A percentile compares a stretch with the other conserved stretches of the same genome.
Conservation (phyloP, 2,888 invertebrate species). For the Oscheius sp. region DNA sequence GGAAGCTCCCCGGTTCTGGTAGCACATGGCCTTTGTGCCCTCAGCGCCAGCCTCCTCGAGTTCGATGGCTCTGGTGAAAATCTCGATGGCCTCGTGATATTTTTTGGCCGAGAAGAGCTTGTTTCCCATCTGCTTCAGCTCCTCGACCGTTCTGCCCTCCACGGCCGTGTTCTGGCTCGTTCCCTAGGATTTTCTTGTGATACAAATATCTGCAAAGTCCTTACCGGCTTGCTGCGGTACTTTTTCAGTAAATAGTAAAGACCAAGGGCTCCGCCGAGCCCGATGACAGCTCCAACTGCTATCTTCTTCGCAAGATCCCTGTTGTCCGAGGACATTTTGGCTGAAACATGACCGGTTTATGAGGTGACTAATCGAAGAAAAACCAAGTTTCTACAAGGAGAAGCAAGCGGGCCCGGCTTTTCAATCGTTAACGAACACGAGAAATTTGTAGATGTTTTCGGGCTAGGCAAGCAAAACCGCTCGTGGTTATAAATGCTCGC, state of each 20-base stretch:
- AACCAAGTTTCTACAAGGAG: too few species aligned
- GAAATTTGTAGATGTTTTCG: too few species aligned
- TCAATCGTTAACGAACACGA: too few species aligned
- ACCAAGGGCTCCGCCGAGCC: conserved; percentile 19
- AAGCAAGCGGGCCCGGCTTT: too few species aligned
- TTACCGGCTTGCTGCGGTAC: not conserved
- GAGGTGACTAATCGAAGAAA: too few species aligned
- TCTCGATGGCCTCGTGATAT: conserved; percentile 39
- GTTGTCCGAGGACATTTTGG: conserved; percentile 34
- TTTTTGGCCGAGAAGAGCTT: conserved; percentile 37
- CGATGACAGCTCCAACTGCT: conserved; percentile 26
- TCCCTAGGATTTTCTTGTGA: not conserved
- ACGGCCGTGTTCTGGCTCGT: not conserved
- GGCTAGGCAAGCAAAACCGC: too few species aligned
- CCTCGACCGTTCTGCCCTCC: conserved; percentile 11
- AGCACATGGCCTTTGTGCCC: conserved; percentile 36
- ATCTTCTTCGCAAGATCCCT: conserved; percentile 19
- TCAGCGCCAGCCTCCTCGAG: conserved; percentile 26
- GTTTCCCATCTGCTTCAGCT: conserved; percentile 40
- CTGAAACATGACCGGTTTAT: not conserved
- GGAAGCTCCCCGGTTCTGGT: conserved; percentile 40
- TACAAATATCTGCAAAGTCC: not conserved
- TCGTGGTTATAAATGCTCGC: too few species aligned
- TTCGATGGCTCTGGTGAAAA: conserved; percentile 37
- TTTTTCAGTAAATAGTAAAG: conserved; percentile 25